phyloP scores from a whole-genome alignment of 2,113 vertebrate species.

The Tenrec ecaudatus region DNA sequence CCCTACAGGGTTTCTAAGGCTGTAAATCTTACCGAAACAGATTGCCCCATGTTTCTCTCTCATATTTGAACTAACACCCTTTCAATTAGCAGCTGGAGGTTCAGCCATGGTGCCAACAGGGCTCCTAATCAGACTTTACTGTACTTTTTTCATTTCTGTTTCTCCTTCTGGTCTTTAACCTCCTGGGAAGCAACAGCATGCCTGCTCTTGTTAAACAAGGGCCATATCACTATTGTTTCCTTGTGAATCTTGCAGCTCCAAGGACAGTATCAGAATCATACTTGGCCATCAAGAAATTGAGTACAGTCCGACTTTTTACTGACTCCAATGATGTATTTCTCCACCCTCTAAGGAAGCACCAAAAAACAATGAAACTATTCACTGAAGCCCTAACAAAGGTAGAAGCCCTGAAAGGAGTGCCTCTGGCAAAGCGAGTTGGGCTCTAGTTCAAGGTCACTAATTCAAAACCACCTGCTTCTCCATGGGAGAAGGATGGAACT shows the following conservation, averaged over 20 bases:
- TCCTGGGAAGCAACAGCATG: neutral
- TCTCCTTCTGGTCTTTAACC: neutral
- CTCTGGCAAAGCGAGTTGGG: no score
- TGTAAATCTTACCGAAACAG: no score
- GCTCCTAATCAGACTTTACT: neutral
- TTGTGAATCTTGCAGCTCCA: slow-evolving; percentile 15
- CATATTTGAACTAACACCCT: no score
- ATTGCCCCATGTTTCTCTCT: no score
- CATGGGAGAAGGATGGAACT: no score
- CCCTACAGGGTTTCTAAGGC: no score
- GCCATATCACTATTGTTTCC: neutral
- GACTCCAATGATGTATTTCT: neutral
- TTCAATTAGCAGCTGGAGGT: no score
- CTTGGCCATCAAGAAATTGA: slow-evolving; percentile 13
- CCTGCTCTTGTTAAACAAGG: neutral
- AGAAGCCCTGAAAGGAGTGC: no score
- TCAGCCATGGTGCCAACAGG: no score
- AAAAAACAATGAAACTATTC: slow-evolving; percentile 5
- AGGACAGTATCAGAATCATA: neutral
- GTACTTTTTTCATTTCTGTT: slow-evolving; percentile 4
- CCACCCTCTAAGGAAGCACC: neutral
- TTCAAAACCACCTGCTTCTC: no score
- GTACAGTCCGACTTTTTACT: neutral
- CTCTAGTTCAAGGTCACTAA: no score
- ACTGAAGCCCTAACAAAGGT: neutral